These are phyloP conservation scores for Eclectus roratus DNA, from an alignment of 2,113 vertebrate genomes.

Conservation along the genomic window DNA sequence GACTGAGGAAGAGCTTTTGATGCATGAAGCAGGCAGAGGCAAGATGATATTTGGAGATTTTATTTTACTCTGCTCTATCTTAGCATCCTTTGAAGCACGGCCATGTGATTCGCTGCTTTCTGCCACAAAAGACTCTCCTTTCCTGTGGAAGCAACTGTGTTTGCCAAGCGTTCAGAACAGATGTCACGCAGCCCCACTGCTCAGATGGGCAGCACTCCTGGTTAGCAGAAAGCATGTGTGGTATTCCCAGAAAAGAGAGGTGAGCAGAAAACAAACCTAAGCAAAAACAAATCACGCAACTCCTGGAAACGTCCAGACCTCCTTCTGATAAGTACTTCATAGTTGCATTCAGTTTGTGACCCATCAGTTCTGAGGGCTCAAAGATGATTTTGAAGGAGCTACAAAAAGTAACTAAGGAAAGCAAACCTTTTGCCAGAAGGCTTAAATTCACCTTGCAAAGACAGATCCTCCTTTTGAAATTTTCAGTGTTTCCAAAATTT, in stretches of 20 bases:
- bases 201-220: not conserved
- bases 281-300: not conserved
- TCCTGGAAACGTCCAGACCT: not conserved
- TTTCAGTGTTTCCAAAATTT: not conserved
- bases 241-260: not conserved
- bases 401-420: not conserved
- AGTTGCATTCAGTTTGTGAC: not conserved
- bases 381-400: not conserved
- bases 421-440: not conserved
- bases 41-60: constrained; percentile 24
- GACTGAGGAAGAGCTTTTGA: not conserved
- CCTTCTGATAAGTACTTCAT: not conserved
- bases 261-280: not conserved
- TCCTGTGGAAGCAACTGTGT: not conserved
- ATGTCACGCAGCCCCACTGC: not conserved
- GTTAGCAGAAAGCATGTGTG: not conserved
- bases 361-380: not conserved
- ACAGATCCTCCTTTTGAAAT: not conserved
- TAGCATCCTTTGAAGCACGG: not conserved
- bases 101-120: not conserved
- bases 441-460: not conserved
- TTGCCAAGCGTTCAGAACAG: not conserved
- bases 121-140: not conserved
- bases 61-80: not conserved
- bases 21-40: not conserved